Evolutionary conservation across 2,888 invertebrate species (phyloP).

Genomic region (Coelinius sp.): DNA sequence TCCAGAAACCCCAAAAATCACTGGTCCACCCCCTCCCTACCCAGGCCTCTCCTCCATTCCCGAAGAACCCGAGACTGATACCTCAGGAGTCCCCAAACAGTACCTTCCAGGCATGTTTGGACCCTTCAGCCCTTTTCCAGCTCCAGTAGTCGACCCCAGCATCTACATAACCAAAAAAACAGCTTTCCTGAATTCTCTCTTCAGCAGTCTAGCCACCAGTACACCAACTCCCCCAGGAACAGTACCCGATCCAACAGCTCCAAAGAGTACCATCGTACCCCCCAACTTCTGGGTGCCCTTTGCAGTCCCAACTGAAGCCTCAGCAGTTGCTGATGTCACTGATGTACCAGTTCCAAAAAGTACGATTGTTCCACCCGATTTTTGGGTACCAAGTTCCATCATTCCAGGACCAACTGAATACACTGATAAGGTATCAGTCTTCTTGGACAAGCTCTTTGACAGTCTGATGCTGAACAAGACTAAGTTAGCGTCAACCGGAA

Average conservation of each 20-base stretch:
- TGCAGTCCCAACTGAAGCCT: background rate
- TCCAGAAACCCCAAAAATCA: constrained; percentile 32
- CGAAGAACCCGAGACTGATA: constrained; percentile 53
- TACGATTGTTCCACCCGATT: constrained; percentile 64
- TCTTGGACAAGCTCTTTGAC: constrained; percentile 62
- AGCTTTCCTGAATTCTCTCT: constrained; percentile 60
- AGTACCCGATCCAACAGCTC: constrained; percentile 32
- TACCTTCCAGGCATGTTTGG: constrained; percentile 58
- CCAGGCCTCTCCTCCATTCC: constrained; percentile 56
- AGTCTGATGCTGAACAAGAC: constrained; percentile 57
- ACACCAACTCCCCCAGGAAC: constrained; percentile 44
- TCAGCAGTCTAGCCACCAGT: constrained; percentile 58
- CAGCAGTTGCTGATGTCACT: constrained; percentile 42
- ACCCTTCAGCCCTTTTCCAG: constrained; percentile 46
- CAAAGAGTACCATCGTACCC: constrained; percentile 64
- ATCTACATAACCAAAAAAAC: constrained; percentile 60
- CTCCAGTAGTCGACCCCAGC: constrained; percentile 57
- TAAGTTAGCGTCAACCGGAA: constrained; percentile 38
- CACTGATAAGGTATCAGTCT: constrained; percentile 58
- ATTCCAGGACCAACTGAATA: constrained; percentile 62
- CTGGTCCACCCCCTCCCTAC: constrained; percentile 56
- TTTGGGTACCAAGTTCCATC: constrained; percentile 61
- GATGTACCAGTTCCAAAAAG: constrained; percentile 57
- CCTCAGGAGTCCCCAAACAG: constrained; percentile 46
- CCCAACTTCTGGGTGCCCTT: constrained; percentile 62